These are phyloP conservation scores for Dione juno DNA, from an alignment of 2,888 invertebrate genomes.

Conservation along the genomic window DNA sequence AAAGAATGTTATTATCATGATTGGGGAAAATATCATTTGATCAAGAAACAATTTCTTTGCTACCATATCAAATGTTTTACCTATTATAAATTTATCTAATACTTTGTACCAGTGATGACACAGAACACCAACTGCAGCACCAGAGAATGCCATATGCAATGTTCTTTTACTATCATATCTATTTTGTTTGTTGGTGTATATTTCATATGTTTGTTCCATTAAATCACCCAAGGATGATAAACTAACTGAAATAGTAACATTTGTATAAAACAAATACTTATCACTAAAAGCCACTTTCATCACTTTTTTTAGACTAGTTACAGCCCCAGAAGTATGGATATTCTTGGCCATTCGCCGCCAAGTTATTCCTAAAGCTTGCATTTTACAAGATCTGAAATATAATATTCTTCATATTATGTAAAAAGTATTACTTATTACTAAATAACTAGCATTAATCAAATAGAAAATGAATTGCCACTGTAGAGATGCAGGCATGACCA, in stretches of 20 bases:
- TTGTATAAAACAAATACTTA: slow-evolving; percentile 91
- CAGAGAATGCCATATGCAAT: slow-evolving; percentile 90
- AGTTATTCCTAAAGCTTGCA: slow-evolving; percentile 64
- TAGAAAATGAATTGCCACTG: too few species aligned
- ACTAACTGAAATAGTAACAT: slow-evolving; percentile 90
- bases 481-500: too few species aligned
- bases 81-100: slow-evolving; percentile 89
- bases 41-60: slow-evolving; percentile 92
- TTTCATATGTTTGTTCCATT: slow-evolving; percentile 93
- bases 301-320: slow-evolving; percentile 55
- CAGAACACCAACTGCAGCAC: slow-evolving; percentile 90
- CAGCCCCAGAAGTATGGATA: slow-evolving; percentile 52
- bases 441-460: too few species aligned
- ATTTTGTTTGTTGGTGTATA: slow-evolving; percentile 83
- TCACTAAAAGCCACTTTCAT: slow-evolving; percentile 83
- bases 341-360: slow-evolving; percentile 67
- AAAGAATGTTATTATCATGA: slow-evolving; percentile 92
- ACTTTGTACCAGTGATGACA: slow-evolving; percentile 95
- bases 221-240: slow-evolving; percentile 92
- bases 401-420: slow-evolving; percentile 32
- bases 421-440: slow-evolving; percentile 9
- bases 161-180: slow-evolving; percentile 86
- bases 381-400: slow-evolving; percentile 59
- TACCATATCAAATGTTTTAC: slow-evolving; percentile 87
- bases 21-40: slow-evolving; percentile 93